phyloP scores from a whole-genome alignment of 2,113 vertebrate genomes.

The Andinoacara biseriatus region DNA sequence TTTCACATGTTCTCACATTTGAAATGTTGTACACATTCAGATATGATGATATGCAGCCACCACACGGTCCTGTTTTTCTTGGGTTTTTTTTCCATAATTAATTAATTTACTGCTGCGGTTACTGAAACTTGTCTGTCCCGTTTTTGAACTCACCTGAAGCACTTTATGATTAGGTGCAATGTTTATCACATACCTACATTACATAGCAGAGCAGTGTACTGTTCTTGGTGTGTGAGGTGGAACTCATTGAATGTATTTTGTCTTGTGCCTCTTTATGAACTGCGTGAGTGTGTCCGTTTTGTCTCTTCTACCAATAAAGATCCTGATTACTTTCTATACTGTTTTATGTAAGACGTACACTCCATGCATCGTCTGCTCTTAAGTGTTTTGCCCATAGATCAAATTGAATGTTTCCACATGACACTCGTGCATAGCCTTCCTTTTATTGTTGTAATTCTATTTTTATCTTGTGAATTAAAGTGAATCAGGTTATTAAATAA shows the following conservation, averaged over 20 bases:
- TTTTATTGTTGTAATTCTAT: constrained; percentile 3
- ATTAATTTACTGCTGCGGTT: not conserved
- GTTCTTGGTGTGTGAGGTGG: constrained; percentile 22
- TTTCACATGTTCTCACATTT: not conserved
- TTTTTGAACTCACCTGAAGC: constrained; percentile 14
- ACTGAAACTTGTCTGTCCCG: not conserved
- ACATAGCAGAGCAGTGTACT: not conserved
- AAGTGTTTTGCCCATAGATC: constrained; percentile 34
- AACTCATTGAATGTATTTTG: constrained; percentile 54
- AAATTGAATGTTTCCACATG: not conserved
- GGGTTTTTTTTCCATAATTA: not conserved
- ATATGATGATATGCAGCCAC: not conserved
- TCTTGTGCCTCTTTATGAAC: constrained; percentile 48
- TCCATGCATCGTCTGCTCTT: not conserved
- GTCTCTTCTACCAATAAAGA: not conserved
- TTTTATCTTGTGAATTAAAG: not conserved
- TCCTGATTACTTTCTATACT: constrained; percentile 1
- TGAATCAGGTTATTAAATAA: not conserved
- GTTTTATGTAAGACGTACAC: not conserved
- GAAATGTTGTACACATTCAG: not conserved
- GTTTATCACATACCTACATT: not conserved
- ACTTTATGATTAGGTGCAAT: constrained; percentile 31
- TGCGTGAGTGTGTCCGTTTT: not conserved
- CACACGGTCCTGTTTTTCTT: not conserved
- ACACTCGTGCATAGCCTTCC: constrained; percentile 16